A percentile compares a stretch with the other conserved stretches of the same genome.
phyloP scores from a whole-genome alignment of 2,797 vertebrate species.

The Urophycis tenuis region DNA sequence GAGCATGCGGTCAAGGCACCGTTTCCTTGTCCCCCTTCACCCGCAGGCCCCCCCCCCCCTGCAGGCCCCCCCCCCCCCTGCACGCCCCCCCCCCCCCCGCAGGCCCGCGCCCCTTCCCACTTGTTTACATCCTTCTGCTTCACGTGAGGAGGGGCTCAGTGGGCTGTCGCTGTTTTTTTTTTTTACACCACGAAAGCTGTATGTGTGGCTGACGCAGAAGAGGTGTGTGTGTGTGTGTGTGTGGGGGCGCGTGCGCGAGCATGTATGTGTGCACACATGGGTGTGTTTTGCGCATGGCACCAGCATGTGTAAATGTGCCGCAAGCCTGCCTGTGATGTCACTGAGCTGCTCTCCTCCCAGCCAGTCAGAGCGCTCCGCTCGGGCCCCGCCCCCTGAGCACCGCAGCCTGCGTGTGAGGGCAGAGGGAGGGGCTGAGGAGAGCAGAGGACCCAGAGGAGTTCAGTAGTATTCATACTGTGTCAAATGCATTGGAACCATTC shows the following conservation, averaged over 20 bases:
- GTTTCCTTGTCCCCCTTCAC: slow-evolving; percentile 19
- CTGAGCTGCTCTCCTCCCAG: slow-evolving; percentile 55
- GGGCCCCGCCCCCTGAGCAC: slow-evolving; percentile 51
- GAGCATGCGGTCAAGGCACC: slow-evolving; percentile 63
- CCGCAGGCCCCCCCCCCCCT: slow-evolving; percentile 35
- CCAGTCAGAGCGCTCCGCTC: slow-evolving; percentile 54
- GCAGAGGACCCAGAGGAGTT: slow-evolving; percentile 19
- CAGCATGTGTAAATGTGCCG: slow-evolving; percentile 17
- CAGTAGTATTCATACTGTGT: not conserved
- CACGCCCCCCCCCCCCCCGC: slow-evolving; percentile 59
- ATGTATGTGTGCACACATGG: not conserved
- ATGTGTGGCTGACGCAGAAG: slow-evolving; percentile 19
- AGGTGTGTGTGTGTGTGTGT: slow-evolving; percentile 8
- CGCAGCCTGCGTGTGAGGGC: slow-evolving; percentile 40
- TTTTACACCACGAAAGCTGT: slow-evolving; percentile 3
- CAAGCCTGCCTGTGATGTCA: slow-evolving; percentile 57
- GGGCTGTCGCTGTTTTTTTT: slow-evolving; percentile 1
- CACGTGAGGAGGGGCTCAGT: slow-evolving; percentile 16
- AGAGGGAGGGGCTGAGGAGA: slow-evolving; percentile 41
- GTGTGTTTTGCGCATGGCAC: slow-evolving; percentile 1
- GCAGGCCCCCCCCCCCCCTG: slow-evolving; percentile 39
- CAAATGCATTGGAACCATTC: not conserved
- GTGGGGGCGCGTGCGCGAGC: slow-evolving; percentile 9
- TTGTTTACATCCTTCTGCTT: slow-evolving; percentile 67
- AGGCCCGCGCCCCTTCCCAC: slow-evolving; percentile 37